Evolutionary conservation across 2,113 vertebrate species (phyloP).

Genomic region (Eulemur rufifrons): DNA sequence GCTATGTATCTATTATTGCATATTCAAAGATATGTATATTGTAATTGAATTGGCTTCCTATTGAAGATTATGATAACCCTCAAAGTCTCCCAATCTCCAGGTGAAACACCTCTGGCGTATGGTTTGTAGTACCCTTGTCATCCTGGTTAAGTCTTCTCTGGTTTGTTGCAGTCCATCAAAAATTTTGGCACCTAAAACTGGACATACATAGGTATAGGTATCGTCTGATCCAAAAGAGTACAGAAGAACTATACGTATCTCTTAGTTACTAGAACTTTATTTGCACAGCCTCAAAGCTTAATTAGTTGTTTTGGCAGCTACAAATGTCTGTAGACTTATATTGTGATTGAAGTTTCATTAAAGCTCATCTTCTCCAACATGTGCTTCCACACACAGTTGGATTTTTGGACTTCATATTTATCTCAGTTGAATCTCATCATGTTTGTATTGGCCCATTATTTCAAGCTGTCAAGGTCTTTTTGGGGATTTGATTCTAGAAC

Average conservation of each 20-base stretch:
- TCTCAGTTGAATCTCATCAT: neutral
- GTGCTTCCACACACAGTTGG: neutral
- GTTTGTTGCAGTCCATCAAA: neutral
- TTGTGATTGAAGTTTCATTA: neutral
- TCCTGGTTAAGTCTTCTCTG: neutral
- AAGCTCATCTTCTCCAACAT: neutral
- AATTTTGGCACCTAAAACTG: neutral
- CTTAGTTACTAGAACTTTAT: neutral
- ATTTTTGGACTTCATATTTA: neutral
- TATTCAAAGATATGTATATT: neutral
- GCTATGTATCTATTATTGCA: neutral
- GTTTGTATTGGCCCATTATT: neutral
- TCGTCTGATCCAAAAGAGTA: neutral
- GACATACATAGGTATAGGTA: neutral
- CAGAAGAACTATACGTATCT: neutral
- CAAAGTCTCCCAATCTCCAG: neutral
- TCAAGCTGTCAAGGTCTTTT: neutral
- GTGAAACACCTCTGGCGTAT: neutral
- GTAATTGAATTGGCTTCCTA: neutral
- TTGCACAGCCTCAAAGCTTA: neutral
- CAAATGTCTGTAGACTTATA: neutral
- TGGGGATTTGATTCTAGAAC: constrained; percentile 3
- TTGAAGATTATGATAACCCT: neutral
- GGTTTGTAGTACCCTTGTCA: neutral
- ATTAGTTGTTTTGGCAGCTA: neutral